Percentiles rank a stretch among this genome's conserved stretches.
Evolutionary conservation across 2,888 invertebrate species (phyloP).

Genomic region (Thysanoteuthis rhombus): DNA sequence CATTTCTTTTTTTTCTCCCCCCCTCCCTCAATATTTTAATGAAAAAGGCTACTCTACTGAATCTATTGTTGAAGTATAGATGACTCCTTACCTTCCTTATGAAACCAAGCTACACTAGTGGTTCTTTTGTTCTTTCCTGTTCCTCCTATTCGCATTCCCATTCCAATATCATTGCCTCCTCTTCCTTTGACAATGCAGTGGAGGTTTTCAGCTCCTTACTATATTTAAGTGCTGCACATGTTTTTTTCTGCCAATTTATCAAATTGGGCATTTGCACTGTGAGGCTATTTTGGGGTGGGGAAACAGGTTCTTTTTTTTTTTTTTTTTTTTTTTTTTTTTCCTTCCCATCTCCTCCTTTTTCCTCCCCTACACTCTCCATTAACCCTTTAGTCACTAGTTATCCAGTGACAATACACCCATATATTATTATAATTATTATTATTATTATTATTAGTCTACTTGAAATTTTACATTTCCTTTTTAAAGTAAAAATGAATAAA

Average conservation of each 20-base stretch:
- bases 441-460: too few relatives aligned
- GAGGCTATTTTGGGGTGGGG: background rate
- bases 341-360: background rate
- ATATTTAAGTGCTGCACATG: background rate
- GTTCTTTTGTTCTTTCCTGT: too few relatives aligned
- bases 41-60: background rate
- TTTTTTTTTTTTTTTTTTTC: too few relatives aligned
- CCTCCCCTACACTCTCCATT: too few relatives aligned
- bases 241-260: too few relatives aligned
- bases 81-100: background rate
- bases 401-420: background rate
- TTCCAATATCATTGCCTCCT: background rate
- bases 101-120: too few relatives aligned
- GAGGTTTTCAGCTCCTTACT: background rate
- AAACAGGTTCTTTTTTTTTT: too few relatives aligned
- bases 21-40: background rate
- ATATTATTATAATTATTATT: too few relatives aligned
- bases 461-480: background rate
- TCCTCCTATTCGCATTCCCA: background rate
- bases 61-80: background rate
- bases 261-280: background rate
- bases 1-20: background rate
- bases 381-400: background rate
- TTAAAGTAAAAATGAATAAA: background rate
- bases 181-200: conserved; percentile 1